phyloP scores from a whole-genome alignment of 2,113 vertebrate genomes.

The Axis porcinus region DNA sequence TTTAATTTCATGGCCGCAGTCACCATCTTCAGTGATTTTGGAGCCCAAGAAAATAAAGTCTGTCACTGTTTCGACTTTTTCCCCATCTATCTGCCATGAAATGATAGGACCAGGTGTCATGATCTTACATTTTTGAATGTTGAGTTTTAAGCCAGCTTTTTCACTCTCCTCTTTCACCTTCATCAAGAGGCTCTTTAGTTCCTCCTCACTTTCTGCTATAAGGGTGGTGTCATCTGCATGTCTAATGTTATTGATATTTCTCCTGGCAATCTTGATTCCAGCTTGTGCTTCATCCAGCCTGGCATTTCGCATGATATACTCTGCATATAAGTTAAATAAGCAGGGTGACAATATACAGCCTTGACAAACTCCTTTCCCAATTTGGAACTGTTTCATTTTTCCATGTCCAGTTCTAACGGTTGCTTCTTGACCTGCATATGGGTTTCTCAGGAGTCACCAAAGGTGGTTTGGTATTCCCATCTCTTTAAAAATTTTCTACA shows the following conservation, averaged over 20 bases:
- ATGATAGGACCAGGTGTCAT: background rate
- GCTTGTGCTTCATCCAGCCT: background rate
- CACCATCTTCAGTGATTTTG: background rate
- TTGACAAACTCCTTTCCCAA: background rate
- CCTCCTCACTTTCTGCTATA: background rate
- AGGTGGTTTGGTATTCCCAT: background rate
- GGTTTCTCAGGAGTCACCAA: background rate
- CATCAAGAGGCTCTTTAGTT: background rate
- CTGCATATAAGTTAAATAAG: background rate
- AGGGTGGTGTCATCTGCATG: background rate
- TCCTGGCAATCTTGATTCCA: background rate
- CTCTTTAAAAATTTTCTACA: background rate
- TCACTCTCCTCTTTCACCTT: background rate
- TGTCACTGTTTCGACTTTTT: background rate
- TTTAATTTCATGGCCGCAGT: background rate
- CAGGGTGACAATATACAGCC: background rate
- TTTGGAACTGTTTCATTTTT: background rate
- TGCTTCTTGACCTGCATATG: background rate
- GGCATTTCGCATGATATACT: background rate
- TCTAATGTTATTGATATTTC: background rate
- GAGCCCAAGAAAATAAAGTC: background rate
- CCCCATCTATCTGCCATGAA: background rate
- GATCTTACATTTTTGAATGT: background rate
- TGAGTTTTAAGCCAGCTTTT: background rate
- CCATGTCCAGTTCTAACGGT: background rate